phyloP scores from a whole-genome alignment of 2,113 vertebrate genomes.

The Anguilla rostrata region DNA sequence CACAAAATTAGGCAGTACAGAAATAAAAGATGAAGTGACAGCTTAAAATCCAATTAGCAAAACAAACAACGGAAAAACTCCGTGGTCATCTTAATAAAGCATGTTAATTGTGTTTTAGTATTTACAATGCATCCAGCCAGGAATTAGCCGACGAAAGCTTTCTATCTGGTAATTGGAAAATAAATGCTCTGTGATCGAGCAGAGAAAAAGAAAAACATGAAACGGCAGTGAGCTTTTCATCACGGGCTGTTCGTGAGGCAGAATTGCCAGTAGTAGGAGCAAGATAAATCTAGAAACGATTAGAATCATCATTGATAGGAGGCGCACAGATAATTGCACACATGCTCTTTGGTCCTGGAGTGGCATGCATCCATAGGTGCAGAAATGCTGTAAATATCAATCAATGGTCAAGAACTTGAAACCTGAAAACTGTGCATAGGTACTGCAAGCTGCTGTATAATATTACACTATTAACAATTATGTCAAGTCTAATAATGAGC shows the following conservation, averaged over 20 bases:
- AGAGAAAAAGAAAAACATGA: background rate
- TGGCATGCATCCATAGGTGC: no score
- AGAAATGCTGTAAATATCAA: no score
- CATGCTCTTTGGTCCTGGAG: no score
- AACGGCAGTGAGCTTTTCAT: background rate
- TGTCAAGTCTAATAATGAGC: no score
- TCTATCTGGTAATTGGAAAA: background rate
- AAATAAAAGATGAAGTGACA: background rate
- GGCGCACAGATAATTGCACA: no score
- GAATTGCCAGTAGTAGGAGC: background rate
- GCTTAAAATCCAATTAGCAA: constrained; percentile 24
- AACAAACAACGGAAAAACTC: constrained; percentile 18
- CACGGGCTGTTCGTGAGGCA: no score
- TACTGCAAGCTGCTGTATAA: no score
- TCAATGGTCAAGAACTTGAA: no score
- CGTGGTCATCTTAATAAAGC: constrained; percentile 12
- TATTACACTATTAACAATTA: no score
- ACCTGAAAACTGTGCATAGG: no score
- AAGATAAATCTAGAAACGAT: background rate
- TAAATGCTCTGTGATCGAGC: constrained; percentile 7
- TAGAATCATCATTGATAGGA: background rate
- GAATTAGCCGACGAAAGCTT: background rate
- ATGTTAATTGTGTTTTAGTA: constrained; percentile 21
- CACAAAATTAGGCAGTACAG: background rate
- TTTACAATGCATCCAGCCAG: constrained; percentile 8